Percentiles rank a stretch among this genome's conserved stretches.
Conservation (phyloP, 2,797 vertebrate species). For the Gadopsis marmoratus region DNA sequence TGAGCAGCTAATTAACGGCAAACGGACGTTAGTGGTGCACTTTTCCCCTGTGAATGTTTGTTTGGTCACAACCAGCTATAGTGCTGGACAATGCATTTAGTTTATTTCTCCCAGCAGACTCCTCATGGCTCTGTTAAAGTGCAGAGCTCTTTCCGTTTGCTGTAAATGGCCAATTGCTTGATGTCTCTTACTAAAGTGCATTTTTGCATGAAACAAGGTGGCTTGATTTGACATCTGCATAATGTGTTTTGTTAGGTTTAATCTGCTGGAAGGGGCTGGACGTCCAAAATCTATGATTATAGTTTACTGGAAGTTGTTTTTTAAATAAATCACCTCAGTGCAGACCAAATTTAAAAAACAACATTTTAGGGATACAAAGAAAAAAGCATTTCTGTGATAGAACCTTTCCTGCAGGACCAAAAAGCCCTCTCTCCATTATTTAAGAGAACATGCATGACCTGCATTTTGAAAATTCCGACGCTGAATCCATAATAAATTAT, state of each 20-base stretch:
- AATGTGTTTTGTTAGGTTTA: not conserved
- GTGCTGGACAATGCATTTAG: not conserved
- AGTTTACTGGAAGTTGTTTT: not conserved
- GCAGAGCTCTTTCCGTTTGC: not conserved
- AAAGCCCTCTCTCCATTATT: slow-evolving; percentile 35
- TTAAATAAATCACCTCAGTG: not conserved
- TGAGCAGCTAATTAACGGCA: slow-evolving; percentile 2
- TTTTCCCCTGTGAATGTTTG: not conserved
- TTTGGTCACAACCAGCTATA: not conserved
- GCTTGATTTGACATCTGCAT: not conserved
- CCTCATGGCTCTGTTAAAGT: not conserved
- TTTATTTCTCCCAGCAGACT: not conserved
- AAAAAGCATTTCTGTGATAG: slow-evolving; percentile 7
- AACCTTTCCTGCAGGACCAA: slow-evolving; percentile 11
- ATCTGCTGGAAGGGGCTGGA: not conserved
- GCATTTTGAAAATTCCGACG: slow-evolving; percentile 45
- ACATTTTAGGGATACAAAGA: not conserved
- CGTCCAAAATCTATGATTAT: not conserved
- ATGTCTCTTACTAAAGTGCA: not conserved
- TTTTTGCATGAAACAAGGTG: not conserved
- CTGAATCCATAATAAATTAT: slow-evolving; percentile 51
- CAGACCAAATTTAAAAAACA: too few species aligned
- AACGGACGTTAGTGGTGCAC: not conserved
- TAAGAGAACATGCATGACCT: slow-evolving; percentile 36
- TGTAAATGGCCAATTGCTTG: not conserved